phyloP scores from a whole-genome alignment of 1,140 invertebrate genomes.

The Drosophila baimaii region DNA sequence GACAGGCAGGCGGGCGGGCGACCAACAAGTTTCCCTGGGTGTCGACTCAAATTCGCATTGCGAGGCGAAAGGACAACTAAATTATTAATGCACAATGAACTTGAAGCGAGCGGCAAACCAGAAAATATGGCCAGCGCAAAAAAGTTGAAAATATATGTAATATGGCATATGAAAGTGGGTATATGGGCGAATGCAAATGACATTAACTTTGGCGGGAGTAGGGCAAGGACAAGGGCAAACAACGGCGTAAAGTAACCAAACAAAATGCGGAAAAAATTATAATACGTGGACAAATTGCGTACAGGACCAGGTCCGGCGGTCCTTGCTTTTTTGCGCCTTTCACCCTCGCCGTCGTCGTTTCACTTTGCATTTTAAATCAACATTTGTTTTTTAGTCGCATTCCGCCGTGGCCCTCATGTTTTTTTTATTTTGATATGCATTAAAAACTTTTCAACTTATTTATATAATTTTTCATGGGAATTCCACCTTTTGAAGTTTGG shows the following conservation, averaged over 20 bases:
- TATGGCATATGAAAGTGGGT: slow-evolving; percentile 15
- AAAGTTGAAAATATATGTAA: slow-evolving; percentile 26
- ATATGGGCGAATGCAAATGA: slow-evolving; percentile 61
- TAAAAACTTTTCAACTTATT: slow-evolving; percentile 68
- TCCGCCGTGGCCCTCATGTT: slow-evolving; percentile 12
- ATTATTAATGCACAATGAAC: slow-evolving; percentile 81
- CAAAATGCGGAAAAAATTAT: slow-evolving; percentile 45
- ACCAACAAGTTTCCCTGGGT: slow-evolving; percentile 54
- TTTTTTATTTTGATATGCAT: slow-evolving; percentile 57
- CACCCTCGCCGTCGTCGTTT: slow-evolving; percentile 40
- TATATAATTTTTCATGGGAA: slow-evolving; percentile 63
- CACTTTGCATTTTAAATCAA: slow-evolving; percentile 71
- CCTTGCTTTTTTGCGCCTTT: slow-evolving; percentile 1
- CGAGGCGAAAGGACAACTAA: slow-evolving; percentile 68
- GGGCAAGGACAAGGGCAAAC: slow-evolving; percentile 44
- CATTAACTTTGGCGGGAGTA: slow-evolving; percentile 43
- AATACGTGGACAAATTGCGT: slow-evolving; percentile 60
- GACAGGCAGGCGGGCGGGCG: slow-evolving; percentile 6
- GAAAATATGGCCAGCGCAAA: slow-evolving; percentile 68
- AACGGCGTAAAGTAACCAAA: slow-evolving; percentile 19
- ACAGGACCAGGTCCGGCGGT: slow-evolving; percentile 38
- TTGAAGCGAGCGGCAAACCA: slow-evolving; percentile 73
- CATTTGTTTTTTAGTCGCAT: slow-evolving; percentile 32
- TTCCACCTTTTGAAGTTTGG: slow-evolving; percentile 71
- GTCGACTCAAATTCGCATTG: slow-evolving; percentile 49